Percentiles rank a stretch among this genome's conserved stretches.
phyloP scores from a whole-genome alignment of 2,797 vertebrate species.

The Dicrostonyx torquatus region DNA sequence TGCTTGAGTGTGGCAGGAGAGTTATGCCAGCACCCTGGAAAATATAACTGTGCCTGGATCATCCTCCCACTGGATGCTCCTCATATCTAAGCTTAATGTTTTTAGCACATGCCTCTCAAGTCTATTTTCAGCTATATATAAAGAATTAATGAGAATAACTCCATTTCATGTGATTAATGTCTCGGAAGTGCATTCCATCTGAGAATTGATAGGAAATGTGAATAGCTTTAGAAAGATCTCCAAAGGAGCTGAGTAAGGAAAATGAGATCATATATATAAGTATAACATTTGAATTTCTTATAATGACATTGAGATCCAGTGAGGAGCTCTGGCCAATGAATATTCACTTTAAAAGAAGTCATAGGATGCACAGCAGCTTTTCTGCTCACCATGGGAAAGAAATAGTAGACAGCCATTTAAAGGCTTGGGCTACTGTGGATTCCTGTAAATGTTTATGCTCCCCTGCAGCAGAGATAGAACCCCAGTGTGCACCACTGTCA shows the following conservation, averaged over 20 bases:
- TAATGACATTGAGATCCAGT: background rate
- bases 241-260: background rate
- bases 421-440: background rate
- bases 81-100: background rate
- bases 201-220: constrained; percentile 5
- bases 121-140: background rate
- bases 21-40: background rate
- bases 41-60: background rate
- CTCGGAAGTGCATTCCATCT: constrained; percentile 2
- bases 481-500: background rate
- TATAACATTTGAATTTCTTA: background rate
- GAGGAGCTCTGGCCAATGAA: background rate
- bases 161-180: background rate
- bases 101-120: background rate
- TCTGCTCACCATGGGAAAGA: background rate
- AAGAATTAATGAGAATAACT: constrained; percentile 49
- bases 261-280: background rate
- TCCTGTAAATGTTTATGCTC: background rate
- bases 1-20: background rate
- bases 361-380: background rate
- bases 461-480: background rate
- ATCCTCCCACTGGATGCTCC: background rate
- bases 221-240: background rate
- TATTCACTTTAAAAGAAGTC: constrained; percentile 55
- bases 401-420: background rate